phyloP scores from a whole-genome alignment of 2,113 vertebrate genomes.

The Okapia johnstoni region DNA sequence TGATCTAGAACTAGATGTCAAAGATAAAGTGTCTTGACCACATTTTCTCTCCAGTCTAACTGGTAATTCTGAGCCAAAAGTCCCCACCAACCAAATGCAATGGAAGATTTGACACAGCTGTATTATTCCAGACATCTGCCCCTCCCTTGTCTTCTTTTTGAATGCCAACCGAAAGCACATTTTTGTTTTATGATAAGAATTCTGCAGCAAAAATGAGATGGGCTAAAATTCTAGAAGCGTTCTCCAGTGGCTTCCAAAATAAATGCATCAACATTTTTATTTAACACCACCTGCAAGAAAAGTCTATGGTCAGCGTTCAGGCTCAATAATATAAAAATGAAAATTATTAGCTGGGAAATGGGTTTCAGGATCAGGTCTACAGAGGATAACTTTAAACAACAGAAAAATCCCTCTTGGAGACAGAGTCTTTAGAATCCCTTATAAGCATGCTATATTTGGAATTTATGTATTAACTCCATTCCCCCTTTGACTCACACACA shows the following conservation, averaged over 20 bases:
- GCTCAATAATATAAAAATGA: constrained; percentile 50
- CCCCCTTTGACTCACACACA: constrained; percentile 8
- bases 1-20: not conserved
- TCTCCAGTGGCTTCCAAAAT: constrained; percentile 30
- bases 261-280: constrained; percentile 37
- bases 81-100: not conserved
- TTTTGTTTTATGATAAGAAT: constrained; percentile 57
- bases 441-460: constrained; percentile 7
- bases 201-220: not conserved
- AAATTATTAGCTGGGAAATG: constrained; percentile 55
- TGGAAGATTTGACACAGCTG: not conserved
- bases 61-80: not conserved
- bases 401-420: constrained; percentile 6
- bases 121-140: not conserved
- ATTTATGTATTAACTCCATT: not conserved
- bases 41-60: not conserved
- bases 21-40: not conserved
- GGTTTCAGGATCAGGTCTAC: constrained; percentile 44
- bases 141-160: not conserved
- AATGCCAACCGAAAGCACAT: not conserved
- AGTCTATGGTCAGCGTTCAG: constrained; percentile 34
- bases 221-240: not conserved
- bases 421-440: constrained; percentile 43
- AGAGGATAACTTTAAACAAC: constrained; percentile 43
- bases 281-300: constrained; percentile 53